Conservation (phyloP, 2,888 invertebrate species). For the Macrophya annulata region DNA sequence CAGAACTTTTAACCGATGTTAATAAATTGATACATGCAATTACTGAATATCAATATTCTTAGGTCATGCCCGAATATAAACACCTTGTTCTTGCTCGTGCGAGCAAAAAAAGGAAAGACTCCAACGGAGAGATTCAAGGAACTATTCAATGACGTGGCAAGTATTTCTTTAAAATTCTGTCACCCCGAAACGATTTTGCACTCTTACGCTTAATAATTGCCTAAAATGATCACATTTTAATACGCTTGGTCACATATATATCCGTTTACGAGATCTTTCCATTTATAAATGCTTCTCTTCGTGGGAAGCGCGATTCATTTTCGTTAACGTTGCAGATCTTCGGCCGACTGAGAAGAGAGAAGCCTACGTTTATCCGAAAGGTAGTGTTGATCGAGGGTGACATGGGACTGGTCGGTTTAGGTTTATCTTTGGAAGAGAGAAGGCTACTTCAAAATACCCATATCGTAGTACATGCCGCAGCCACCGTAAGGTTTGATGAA, state of each 20-base stretch:
- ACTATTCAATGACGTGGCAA: slow-evolving; percentile 74
- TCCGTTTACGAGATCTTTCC: neutral
- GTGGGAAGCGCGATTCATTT: neutral
- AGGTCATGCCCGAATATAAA: slow-evolving; percentile 75
- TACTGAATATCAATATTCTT: neutral
- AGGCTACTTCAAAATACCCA: slow-evolving; percentile 80
- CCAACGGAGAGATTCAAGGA: slow-evolving; percentile 72
- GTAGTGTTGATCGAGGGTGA: slow-evolving; percentile 83
- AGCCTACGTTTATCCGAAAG: slow-evolving; percentile 81
- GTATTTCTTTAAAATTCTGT: slow-evolving; percentile 59
- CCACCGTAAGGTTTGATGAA: slow-evolving; percentile 89
- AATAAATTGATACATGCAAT: neutral
- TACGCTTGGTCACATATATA: neutral
- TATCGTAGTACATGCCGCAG: slow-evolving; percentile 89
- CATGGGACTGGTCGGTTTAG: slow-evolving; percentile 80
- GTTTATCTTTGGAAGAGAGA: slow-evolving; percentile 80
- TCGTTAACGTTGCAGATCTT: slow-evolving; percentile 79
- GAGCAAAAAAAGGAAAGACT: slow-evolving; percentile 76
- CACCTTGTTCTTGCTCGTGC: slow-evolving; percentile 74
- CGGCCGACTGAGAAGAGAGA: slow-evolving; percentile 79
- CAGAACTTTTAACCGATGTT: neutral
- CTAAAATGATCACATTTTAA: neutral
- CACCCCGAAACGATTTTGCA: neutral
- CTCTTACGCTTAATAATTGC: neutral
- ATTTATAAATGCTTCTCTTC: neutral